phyloP scores from a whole-genome alignment of 2,797 vertebrate genomes.

The Micropoecilia bifurca region DNA sequence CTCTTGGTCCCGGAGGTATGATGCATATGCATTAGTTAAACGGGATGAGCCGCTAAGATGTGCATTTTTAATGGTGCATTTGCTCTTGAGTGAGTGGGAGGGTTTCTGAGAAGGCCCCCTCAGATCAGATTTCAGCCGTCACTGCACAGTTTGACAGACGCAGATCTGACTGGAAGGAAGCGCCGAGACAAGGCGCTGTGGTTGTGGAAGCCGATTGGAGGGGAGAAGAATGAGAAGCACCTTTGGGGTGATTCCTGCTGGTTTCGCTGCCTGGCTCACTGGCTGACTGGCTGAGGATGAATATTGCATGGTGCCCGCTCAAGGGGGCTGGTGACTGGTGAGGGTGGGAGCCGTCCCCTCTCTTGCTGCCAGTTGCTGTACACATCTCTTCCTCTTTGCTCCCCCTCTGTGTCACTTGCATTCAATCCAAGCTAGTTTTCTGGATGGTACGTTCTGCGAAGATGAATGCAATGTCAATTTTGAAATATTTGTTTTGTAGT shows the following conservation, averaged over 20 bases:
- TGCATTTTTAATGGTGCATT: conserved; percentile 84
- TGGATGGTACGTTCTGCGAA: background rate
- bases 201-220: conserved; percentile 72
- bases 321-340: conserved; percentile 74
- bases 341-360: conserved; percentile 60
- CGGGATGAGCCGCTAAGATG: conserved; percentile 76
- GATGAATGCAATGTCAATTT: background rate
- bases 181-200: conserved; percentile 61
- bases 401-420: conserved; percentile 40
- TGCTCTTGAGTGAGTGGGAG: conserved; percentile 80
- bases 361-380: conserved; percentile 48
- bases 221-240: conserved; percentile 61
- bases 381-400: conserved; percentile 36
- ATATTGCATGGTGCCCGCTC: conserved; percentile 80
- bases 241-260: conserved; percentile 72
- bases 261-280: conserved; percentile 64
- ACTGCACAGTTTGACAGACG: conserved; percentile 74
- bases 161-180: conserved; percentile 64
- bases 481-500: background rate
- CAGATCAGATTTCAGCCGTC: conserved; percentile 77
- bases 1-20: conserved; percentile 77
- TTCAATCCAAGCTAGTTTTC: conserved; percentile 27
- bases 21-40: conserved; percentile 85
- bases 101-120: conserved; percentile 58
- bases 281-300: conserved; percentile 75